Conservation (phyloP, 1,140 invertebrate species). For the Globodera rostochiensis region DNA sequence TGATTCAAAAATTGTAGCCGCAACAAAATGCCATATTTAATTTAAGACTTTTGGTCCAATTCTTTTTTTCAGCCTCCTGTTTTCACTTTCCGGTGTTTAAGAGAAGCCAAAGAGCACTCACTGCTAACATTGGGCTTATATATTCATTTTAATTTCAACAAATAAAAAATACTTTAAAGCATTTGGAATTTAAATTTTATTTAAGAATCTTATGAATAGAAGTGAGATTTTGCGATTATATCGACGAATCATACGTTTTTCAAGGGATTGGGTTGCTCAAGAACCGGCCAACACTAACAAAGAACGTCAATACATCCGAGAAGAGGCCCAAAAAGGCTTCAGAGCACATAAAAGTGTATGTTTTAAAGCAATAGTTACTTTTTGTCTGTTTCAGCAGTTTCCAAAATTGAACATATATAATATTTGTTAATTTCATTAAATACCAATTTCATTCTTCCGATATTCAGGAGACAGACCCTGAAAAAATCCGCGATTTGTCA, state of each 20-base stretch:
- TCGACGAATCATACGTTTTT: constrained; percentile 35
- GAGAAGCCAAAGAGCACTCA: no score
- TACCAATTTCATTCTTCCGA: no score
- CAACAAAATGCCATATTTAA: no score
- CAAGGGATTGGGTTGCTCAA: constrained; percentile 34
- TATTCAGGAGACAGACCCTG: constrained; percentile 25
- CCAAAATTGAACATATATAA: not conserved
- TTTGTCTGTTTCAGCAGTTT: not conserved
- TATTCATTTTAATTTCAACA: no score
- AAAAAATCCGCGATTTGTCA: constrained; percentile 31
- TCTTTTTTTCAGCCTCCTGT: no score
- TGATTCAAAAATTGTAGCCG: no score
- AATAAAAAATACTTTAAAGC: no score
- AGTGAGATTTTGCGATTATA: constrained; percentile 35
- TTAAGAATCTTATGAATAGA: not conserved
- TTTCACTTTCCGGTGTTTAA: no score
- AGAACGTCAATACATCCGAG: constrained; percentile 38
- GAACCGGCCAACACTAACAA: constrained; percentile 29
- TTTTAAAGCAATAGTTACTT: not conserved
- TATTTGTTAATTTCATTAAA: not conserved
- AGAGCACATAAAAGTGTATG: constrained; percentile 33
- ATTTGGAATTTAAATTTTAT: no score
- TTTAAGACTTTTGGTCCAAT: no score
- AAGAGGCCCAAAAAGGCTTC: constrained; percentile 34
- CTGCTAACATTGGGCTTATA: no score